Evolutionary conservation across 2,888 invertebrate genomes (phyloP), one percentile per base, ranked within the genome.

Genomic region (Protonemura montana): DNA sequence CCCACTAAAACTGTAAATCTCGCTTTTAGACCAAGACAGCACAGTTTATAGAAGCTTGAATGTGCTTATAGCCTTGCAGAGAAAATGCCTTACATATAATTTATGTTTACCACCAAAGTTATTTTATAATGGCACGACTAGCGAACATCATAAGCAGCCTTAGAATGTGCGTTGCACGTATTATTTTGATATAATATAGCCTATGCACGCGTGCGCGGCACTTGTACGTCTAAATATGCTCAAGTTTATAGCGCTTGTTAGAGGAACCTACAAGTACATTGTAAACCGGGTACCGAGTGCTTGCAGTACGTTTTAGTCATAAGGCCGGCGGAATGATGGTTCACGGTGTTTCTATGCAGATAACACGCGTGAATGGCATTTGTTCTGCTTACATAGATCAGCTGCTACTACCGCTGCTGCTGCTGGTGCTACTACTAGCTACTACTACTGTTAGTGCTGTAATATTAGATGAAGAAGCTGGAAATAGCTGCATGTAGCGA

Each of bases 21-120:
- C 59, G 59, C 59, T 21, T 59, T 59, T 59, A 3, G 13, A 59
- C 59, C 59, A 59, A 59, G 59, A 59, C 59, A 59, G 59, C 59
- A 59, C 59, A 59, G 21, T 59, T 59, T 59, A 59, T 59, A 59
- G 59, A 59, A 59, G 59, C 59, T 59, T 13, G 59, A 59, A 59
- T 59, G 59, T 59, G 59, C 59, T 59, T 59, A 59, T 59, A 59
- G 59, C 59, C 59, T 59, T 59, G 59, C 59, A 59, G 59, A 59
- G 59, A 59, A 59, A 59, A 59, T 59, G 59, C 59, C 59, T 59
- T 59, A 59, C 16, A 21, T 59, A 1, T 59, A 59, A 59, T 59
- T 59, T 59, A 59, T 59, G 59, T 59, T 59, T 21, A 59, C 59
- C 59, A 59, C 59, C 59, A 59, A 59, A 59, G 59, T 59, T 59